Percentiles rank a stretch among this genome's conserved stretches.
Conservation (phyloP, 1,140 invertebrate species). For the Lepidostoma basale region DNA sequence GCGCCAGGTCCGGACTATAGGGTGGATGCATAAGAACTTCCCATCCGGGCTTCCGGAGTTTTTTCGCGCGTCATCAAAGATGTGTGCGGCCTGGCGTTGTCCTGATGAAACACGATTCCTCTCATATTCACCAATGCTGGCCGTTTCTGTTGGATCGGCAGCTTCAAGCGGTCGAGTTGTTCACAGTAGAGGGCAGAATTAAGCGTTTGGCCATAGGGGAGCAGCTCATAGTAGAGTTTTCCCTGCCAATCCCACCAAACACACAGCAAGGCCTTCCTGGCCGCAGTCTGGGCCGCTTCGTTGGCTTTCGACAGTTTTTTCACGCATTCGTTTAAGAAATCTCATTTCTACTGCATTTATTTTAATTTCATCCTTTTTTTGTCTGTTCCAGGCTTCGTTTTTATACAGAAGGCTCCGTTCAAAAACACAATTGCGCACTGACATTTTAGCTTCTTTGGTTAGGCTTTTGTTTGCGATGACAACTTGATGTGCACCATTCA, state of each 20-base stretch:
- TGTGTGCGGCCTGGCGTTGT: slow-evolving; percentile 6
- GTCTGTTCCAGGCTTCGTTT: too few relatives aligned
- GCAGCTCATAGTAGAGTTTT: background rate
- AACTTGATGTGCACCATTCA: too few relatives aligned
- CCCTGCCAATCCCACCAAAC: background rate
- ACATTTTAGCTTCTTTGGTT: too few relatives aligned
- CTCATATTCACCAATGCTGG: slow-evolving; percentile 2
- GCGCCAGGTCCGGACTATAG: background rate
- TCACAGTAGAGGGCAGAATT: slow-evolving; percentile 8
- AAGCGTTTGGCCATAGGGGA: slow-evolving; percentile 1
- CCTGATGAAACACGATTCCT: slow-evolving; percentile 7
- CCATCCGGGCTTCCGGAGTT: too few relatives aligned
- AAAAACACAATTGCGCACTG: too few relatives aligned
- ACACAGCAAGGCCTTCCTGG: background rate
- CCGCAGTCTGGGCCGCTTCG: background rate
- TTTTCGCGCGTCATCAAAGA: slow-evolving; percentile 6
- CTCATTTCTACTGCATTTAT: too few relatives aligned
- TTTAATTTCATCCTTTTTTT: too few relatives aligned
- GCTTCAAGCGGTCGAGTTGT: slow-evolving; percentile 10
- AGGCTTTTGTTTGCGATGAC: too few relatives aligned
- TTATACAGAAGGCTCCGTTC: too few relatives aligned
- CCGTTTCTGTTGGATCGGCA: slow-evolving; percentile 4
- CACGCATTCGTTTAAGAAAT: too few relatives aligned
- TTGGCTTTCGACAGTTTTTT: background rate
- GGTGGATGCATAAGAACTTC: background rate